Evolutionary conservation across 2,888 invertebrate genomes (phyloP), one percentile per base, ranked within the genome.

Genomic region (Aphodius granarius): DNA sequence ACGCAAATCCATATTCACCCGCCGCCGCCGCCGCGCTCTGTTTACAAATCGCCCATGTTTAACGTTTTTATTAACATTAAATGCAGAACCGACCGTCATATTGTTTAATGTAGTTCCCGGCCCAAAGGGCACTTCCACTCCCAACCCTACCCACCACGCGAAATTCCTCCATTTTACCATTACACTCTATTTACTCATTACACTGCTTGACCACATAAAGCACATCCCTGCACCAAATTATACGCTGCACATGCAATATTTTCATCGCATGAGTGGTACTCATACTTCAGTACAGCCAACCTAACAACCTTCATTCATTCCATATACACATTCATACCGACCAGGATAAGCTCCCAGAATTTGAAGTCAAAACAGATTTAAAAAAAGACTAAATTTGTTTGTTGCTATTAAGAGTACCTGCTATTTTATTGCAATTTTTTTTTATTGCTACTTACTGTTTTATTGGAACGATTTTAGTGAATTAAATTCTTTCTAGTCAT

Each of bases 61-160:
- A 43, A 43, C 43, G 43, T 43, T 43, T 43, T 43, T 43, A 43
- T 43, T 43, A 43, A 43, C 43, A 43, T 43, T 43, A 43, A 43
- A 43, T 43, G 43, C 43, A 43, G 43, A 43, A 43, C 43, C 43
- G 43, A 43, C 6, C 43, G 43, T 43, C 43, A 43, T 43, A 43
- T 43, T 43, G 43, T 43, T 43, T 43, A 43, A 43, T 68, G 68
- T 22, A 68, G 22, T 68, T 68, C 22, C 18, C 68, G n/a, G 21
- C 68, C 21, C 68, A 68, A 68, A 68, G 68, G 68, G 68, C 68
- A 68, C 68, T 68, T 68, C 20, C 22, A 68, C 43, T 43, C 43
- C 43, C 43, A 43, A 43, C 43, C 43, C 43, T 43, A 43, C 43
- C 43, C 43, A 0, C 43, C 43, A 43, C 13, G 43, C 43, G 6